Evolutionary conservation across 2,888 invertebrate species (phyloP).

Genomic region (Euspilapteryx auroguttella): DNA sequence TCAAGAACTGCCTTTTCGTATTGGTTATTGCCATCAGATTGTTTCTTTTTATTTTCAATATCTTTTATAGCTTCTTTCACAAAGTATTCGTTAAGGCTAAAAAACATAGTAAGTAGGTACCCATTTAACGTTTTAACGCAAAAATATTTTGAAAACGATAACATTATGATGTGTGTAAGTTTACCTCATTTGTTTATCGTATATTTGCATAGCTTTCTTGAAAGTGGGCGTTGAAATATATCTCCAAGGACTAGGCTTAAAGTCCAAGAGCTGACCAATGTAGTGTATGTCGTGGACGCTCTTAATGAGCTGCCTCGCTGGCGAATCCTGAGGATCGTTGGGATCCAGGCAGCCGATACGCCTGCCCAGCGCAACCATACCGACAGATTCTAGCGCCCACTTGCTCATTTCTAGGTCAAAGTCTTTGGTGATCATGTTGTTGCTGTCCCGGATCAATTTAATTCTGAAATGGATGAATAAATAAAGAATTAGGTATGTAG

Average conservation of each 20-base stretch:
- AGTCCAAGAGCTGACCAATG: conserved; percentile 20
- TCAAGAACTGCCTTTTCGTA: conserved; percentile 61
- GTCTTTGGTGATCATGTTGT: conserved; percentile 55
- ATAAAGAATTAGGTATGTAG: background rate
- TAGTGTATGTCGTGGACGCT: conserved; percentile 24
- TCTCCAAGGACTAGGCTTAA: conserved; percentile 27
- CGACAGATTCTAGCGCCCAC: conserved; percentile 65
- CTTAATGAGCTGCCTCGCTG: conserved; percentile 24
- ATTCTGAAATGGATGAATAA: conserved; percentile 34
- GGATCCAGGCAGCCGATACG: conserved; percentile 31
- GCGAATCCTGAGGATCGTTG: conserved; percentile 26
- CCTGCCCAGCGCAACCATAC: conserved; percentile 31
- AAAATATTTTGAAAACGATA: too few relatives aligned
- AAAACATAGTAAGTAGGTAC: conserved; percentile 5
- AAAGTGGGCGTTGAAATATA: conserved; percentile 21
- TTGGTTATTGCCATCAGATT: conserved; percentile 9
- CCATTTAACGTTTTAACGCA: background rate
- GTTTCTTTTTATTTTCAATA: conserved; percentile 12
- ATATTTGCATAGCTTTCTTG: conserved; percentile 26
- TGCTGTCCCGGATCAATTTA: conserved; percentile 40
- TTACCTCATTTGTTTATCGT: conserved; percentile 27
- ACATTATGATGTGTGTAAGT: conserved; percentile 8
- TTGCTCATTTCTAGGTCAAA: conserved; percentile 59
- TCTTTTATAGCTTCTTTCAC: conserved; percentile 19
- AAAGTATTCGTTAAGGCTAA: conserved; percentile 17